Evolutionary conservation across 2,888 invertebrate genomes (phyloP).

Genomic region (Sacculina carcini): DNA sequence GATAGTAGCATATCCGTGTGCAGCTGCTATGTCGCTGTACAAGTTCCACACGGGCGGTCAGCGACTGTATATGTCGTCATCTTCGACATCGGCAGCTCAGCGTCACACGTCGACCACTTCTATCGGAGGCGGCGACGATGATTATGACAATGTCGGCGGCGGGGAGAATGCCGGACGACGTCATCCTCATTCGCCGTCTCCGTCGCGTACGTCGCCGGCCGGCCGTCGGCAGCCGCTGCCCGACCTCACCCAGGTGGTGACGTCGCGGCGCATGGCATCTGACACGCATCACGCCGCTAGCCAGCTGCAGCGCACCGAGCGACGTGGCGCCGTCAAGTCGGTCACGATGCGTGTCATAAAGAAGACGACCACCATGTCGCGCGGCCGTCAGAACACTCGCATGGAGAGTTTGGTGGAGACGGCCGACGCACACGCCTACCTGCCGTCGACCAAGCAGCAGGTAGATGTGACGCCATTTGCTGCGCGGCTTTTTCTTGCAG

Average conservation of each 20-base stretch:
- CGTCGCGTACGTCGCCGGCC: no score
- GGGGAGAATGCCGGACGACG: no score
- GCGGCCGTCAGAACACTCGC: conserved; percentile 13
- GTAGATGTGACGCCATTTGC: no score
- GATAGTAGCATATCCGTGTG: no score
- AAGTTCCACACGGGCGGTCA: conserved; percentile 3
- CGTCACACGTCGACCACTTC: no score
- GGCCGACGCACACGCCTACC: conserved; percentile 10
- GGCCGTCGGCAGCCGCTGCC: no score
- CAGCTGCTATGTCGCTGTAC: neutral
- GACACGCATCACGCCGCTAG: conserved; percentile 13
- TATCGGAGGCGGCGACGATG: neutral
- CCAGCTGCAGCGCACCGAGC: conserved; percentile 13
- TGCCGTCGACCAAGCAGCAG: neutral
- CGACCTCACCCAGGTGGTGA: conserved; percentile 12
- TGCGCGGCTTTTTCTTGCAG: no score
- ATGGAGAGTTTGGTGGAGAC: conserved; percentile 13
- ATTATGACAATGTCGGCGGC: neutral
- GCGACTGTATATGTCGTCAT: neutral
- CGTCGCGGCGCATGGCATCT: conserved; percentile 13
- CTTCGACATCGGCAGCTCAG: no score
- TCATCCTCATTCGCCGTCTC: no score
- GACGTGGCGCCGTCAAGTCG: conserved; percentile 13
- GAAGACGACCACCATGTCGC: conserved; percentile 13
- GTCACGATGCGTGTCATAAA: conserved; percentile 13